Percentiles rank a stretch among this genome's conserved stretches.
phyloP scores from a whole-genome alignment of 2,113 vertebrate genomes.

The Clarias batrachus region DNA sequence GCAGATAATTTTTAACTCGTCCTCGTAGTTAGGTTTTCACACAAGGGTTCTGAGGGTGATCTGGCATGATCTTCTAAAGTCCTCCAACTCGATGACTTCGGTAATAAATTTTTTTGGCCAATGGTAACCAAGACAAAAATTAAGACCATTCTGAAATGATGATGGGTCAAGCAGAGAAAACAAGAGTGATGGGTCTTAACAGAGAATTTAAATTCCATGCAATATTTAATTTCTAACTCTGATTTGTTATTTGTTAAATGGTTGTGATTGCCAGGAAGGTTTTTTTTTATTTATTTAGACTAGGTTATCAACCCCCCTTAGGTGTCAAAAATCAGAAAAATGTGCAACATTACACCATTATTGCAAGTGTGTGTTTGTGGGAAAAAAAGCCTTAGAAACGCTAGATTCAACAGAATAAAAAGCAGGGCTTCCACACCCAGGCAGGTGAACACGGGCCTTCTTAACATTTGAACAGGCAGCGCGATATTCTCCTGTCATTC shows the following conservation, averaged over 20 bases:
- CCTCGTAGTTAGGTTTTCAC: slow-evolving; percentile 27
- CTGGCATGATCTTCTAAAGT: slow-evolving; percentile 16
- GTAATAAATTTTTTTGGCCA: background rate
- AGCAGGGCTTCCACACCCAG: background rate
- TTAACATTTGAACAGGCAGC: background rate
- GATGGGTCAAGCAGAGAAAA: background rate
- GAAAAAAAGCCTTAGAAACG: background rate
- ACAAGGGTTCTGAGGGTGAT: slow-evolving; percentile 18
- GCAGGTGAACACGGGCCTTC: background rate
- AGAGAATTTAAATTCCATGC: background rate
- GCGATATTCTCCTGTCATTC: slow-evolving; percentile 23
- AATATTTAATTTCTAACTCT: background rate
- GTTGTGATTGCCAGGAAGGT: background rate
- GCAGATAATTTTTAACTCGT: too few species aligned
- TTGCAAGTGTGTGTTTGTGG: background rate
- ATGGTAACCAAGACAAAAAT: background rate
- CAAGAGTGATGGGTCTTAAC: background rate
- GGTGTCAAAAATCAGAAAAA: slow-evolving; percentile 7
- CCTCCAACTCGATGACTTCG: background rate
- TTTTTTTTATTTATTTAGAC: background rate
- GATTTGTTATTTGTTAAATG: background rate
- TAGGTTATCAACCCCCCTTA: background rate
- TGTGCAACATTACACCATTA: background rate
- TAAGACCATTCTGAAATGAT: background rate
- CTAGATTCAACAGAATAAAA: background rate